Conservation (phyloP, 1,140 invertebrate species). For the Gerris buenoi region DNA sequence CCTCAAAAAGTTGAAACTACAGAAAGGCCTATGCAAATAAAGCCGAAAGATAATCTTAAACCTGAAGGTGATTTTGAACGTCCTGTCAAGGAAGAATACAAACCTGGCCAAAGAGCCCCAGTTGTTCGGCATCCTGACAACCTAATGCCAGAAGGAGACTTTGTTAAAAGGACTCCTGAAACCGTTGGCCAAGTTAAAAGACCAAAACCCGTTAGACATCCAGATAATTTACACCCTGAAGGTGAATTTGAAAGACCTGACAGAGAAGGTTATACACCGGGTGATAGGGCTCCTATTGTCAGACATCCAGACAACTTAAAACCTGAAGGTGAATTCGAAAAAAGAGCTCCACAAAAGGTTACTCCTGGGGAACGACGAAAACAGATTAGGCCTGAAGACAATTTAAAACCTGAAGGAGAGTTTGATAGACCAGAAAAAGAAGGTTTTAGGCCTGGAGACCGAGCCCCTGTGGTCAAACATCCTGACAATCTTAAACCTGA, state of each 20-base stretch:
- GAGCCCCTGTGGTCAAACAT: slow-evolving; percentile 23
- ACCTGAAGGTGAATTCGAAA: slow-evolving; percentile 34
- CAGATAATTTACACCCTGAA: slow-evolving; percentile 33
- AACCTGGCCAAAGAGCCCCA: slow-evolving; percentile 39
- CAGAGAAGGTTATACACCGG: slow-evolving; percentile 26
- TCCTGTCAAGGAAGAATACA: slow-evolving; percentile 23
- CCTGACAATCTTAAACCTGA: slow-evolving; percentile 28
- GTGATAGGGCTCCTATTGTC: slow-evolving; percentile 32
- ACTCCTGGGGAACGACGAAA: slow-evolving; percentile 21
- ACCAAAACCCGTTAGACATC: slow-evolving; percentile 31
- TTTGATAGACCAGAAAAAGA: slow-evolving; percentile 35
- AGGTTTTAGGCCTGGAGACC: slow-evolving; percentile 29
- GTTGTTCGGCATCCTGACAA: slow-evolving; percentile 40
- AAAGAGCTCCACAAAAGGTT: slow-evolving; percentile 24
- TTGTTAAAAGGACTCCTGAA: slow-evolving; percentile 29
- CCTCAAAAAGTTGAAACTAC: slow-evolving; percentile 29
- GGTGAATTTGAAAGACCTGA: slow-evolving; percentile 39
- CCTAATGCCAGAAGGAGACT: slow-evolving; percentile 38
- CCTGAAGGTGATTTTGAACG: slow-evolving; percentile 43
- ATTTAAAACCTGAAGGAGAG: slow-evolving; percentile 39
- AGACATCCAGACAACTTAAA: slow-evolving; percentile 35
- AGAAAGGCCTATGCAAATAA: slow-evolving; percentile 39
- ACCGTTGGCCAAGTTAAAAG: slow-evolving; percentile 28
- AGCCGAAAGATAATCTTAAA: slow-evolving; percentile 43
- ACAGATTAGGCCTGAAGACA: slow-evolving; percentile 29